A percentile compares a stretch with the other conserved stretches of the same genome.
Conservation (phyloP, 2,888 invertebrate genomes). For the Drosophila mettleri region DNA sequence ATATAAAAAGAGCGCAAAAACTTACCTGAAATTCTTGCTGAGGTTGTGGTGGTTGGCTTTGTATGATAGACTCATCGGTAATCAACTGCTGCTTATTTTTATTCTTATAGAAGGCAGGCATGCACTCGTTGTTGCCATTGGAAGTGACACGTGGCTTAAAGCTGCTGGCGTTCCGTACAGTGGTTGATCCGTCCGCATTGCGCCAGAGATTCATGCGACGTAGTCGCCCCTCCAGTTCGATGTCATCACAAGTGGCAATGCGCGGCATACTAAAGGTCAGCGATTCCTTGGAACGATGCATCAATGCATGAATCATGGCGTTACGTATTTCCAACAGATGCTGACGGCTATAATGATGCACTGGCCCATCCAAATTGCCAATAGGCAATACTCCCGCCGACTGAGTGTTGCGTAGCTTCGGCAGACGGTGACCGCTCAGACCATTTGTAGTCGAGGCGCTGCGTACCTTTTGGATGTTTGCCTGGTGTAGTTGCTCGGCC, state of each 20-base stretch:
- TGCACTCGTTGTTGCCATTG: conserved; percentile 71
- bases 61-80: conserved; percentile 80
- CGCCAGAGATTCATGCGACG: conserved; percentile 78
- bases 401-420: conserved; percentile 34
- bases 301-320: conserved; percentile 61
- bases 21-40: conserved; percentile 79
- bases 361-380: conserved; percentile 3
- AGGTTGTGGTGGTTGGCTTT: conserved; percentile 79
- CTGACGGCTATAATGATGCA: conserved; percentile 69
- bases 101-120: conserved; percentile 82
- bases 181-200: conserved; percentile 13
- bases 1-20: not conserved
- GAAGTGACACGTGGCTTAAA: conserved; percentile 26
- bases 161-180: conserved; percentile 13
- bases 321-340: conserved; percentile 77
- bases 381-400: conserved; percentile 19
- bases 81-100: conserved; percentile 66
- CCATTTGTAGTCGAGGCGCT: not conserved
- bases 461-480: conserved; percentile 2
- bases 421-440: conserved; percentile 15
- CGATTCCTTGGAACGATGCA: conserved; percentile 55
- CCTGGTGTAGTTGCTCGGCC: not conserved
- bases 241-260: conserved; percentile 80
- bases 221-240: conserved; percentile 78
- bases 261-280: conserved; percentile 61